A percentile compares a stretch with the other conserved stretches of the same genome.
These are phyloP conservation scores for Numida meleagris DNA, from an alignment of 2,113 vertebrate species.

Conservation along the genomic window DNA sequence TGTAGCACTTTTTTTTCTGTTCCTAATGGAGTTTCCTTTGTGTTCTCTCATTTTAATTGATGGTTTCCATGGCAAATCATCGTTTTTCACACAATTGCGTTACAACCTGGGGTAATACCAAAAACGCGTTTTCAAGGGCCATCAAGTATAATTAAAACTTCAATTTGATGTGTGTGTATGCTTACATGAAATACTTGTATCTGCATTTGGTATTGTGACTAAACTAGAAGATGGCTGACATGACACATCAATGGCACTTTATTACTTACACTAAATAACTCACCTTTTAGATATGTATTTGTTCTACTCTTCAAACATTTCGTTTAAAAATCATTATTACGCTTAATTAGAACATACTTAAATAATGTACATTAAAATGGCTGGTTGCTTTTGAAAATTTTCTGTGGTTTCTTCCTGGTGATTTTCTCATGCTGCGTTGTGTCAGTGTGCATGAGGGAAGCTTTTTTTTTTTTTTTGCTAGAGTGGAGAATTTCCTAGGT, in stretches of 20 bases:
- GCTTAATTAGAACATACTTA: neutral
- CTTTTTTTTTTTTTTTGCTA: neutral
- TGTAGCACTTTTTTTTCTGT: neutral
- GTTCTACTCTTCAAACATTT: neutral
- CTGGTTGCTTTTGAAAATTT: neutral
- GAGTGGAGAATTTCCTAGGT: neutral
- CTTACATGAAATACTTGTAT: neutral
- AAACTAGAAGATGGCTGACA: neutral
- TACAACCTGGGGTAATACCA: neutral
- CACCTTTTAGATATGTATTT: neutral
- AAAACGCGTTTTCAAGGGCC: neutral
- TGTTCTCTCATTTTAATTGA: neutral
- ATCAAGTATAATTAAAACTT: neutral
- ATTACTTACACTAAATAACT: neutral
- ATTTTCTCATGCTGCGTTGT: neutral
- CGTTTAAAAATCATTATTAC: neutral
- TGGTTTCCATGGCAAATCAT: neutral
- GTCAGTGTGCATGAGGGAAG: neutral
- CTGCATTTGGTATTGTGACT: neutral
- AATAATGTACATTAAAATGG: neutral
- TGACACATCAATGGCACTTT: neutral
- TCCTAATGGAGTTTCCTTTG: neutral
- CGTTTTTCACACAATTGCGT: neutral
- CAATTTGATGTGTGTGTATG: neutral
- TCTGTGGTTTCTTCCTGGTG: neutral